Base-by-base conservation (phyloP, 2,797 vertebrate species). In the Lemur catta region DNA sequence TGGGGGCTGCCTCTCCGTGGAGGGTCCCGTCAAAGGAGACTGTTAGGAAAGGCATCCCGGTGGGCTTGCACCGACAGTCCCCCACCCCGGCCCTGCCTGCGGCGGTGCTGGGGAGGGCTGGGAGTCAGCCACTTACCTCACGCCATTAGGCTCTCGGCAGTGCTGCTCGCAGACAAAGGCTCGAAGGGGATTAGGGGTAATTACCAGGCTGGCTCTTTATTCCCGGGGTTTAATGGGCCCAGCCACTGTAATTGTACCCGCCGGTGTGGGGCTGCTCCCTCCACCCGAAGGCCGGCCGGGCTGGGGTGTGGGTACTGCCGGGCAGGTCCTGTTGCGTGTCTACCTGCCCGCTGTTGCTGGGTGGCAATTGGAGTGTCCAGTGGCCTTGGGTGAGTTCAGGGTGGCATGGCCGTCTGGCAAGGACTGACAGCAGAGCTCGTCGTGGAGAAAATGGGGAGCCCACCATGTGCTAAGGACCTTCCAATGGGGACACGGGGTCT, bases 171-270 rank as follows among this genome's bases (percentile, higher is more conserved):
- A 98, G 99, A 99, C 99, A 99, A 99, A 99, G 98, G 98, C 98
- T 99, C 96, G 98, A 98, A 98, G 98, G 98, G 99, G 99, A 99
- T 99, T 99, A 99, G 98, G 79, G 98, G 98, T 98, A 99, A 99
- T 99, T 99, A 99, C 98, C 96, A 97, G 97, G 97, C 98, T 98
- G 98, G 98, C 97, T 98, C 96, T 98, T 98, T 98, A 98, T 98
- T 98, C 97, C 97, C 96, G 92, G 93, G 98, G 98, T 98, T 98
- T 98, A 99, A 98, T 99, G 98, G 98, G 92, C 97, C 98, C 98
- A 98, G 98, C 98, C 98, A 98, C 98, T 98, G 98, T 98, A 99
- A 99, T 98, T 98, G 98, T 98, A 98, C 97, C 98, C 96, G 96
- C 97, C 33, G 92, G 95, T 98, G 97, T 98, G 94, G 33, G 87